Evolutionary conservation across 2,888 invertebrate species (phyloP).

Genomic region (Poecilus cupreus): DNA sequence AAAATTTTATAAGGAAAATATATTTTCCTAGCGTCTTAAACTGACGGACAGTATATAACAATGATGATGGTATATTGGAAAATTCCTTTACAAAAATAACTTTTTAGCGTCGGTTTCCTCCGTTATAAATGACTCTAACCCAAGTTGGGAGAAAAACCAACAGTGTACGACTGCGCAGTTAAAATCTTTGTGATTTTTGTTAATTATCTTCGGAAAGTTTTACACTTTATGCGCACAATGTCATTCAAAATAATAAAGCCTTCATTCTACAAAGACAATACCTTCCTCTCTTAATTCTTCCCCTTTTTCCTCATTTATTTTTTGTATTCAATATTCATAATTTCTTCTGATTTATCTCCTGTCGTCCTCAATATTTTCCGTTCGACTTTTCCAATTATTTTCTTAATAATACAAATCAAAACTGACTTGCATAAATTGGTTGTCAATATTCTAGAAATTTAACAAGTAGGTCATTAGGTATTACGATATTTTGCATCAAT

Average conservation of each 20-base stretch:
- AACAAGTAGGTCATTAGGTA: too few species aligned
- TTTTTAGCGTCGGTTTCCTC: conserved; percentile 29
- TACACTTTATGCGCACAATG: background rate
- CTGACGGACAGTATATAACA: conserved; percentile 49
- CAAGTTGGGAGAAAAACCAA: conserved; percentile 29
- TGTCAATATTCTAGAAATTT: too few species aligned
- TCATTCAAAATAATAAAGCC: conserved; percentile 33
- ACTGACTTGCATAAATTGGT: too few species aligned
- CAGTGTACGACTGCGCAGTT: conserved; percentile 4
- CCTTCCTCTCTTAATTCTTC: background rate
- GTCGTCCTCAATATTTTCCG: too few species aligned
- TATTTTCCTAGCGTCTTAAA: conserved; percentile 13
- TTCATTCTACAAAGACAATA: background rate
- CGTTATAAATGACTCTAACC: conserved; percentile 44
- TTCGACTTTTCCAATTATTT: too few species aligned
- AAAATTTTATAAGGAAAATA: conserved; percentile 48
- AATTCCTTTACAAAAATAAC: conserved; percentile 51
- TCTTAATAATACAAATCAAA: too few species aligned
- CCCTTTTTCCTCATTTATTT: background rate
- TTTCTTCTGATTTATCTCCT: too few species aligned
- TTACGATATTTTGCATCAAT: too few species aligned
- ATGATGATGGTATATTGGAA: conserved; percentile 46
- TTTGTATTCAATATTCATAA: conserved; percentile 10
- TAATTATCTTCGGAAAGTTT: conserved; percentile 37
- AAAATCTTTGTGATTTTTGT: conserved; percentile 29